A percentile compares a stretch with the other conserved stretches of the same genome.
phyloP scores from a whole-genome alignment of 2,113 vertebrate genomes.

The Daboia siamensis region DNA sequence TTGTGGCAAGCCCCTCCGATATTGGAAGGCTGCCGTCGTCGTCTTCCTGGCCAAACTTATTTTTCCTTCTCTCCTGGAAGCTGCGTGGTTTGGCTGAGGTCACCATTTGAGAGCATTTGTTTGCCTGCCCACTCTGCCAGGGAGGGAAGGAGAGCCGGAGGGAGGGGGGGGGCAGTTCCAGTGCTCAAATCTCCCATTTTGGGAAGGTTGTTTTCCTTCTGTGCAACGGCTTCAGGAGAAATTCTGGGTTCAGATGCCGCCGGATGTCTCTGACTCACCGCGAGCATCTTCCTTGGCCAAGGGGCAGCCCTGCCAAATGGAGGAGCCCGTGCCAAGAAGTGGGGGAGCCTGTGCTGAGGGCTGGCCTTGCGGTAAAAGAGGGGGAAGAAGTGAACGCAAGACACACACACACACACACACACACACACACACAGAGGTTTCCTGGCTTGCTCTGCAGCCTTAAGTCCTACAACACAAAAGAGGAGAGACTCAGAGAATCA shows the following conservation, averaged over 20 bases:
- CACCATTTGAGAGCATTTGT: background rate
- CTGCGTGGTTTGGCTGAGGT: background rate
- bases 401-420: background rate
- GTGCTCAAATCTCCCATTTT: background rate
- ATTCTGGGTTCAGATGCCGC: background rate
- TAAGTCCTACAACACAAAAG: background rate
- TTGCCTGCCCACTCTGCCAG: background rate
- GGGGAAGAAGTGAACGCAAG: background rate
- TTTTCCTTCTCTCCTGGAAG: background rate
- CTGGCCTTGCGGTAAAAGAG: background rate
- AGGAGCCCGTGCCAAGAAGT: background rate
- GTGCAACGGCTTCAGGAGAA: background rate
- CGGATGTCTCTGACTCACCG: background rate
- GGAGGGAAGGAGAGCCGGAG: background rate
- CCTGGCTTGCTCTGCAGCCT: background rate
- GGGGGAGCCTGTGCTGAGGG: background rate
- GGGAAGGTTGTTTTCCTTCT: background rate
- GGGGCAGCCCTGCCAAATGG: background rate
- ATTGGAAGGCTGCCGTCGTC: background rate
- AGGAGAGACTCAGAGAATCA: no score
- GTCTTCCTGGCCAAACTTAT: background rate
- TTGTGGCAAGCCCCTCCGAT: no score
- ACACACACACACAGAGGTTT: background rate
- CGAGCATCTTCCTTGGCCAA: background rate
- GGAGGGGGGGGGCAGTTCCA: background rate